These are phyloP conservation scores for Mythimna pallens DNA, from an alignment of 2,888 invertebrate genomes.

Conservation along the genomic window DNA sequence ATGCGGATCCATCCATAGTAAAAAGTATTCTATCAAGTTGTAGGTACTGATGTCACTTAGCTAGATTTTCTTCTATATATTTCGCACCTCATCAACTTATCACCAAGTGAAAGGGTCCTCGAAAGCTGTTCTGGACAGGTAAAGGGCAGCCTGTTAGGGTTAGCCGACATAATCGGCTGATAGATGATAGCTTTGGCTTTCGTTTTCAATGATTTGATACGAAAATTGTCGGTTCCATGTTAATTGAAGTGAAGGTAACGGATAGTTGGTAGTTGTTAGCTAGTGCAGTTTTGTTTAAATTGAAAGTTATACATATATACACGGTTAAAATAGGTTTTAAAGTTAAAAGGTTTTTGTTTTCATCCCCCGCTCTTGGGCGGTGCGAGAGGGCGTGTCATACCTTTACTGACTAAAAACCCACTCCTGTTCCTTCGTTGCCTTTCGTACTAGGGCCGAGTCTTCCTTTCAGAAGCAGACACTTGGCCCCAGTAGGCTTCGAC, in stretches of 20 bases:
- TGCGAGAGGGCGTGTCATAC: too few relatives aligned
- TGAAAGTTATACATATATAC: slow-evolving; percentile 16
- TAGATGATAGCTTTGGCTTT: slow-evolving; percentile 47
- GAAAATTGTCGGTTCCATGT: slow-evolving; percentile 35
- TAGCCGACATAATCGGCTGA: slow-evolving; percentile 41
- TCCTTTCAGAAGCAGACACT: too few relatives aligned
- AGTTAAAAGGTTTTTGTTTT: neutral
- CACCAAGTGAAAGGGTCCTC: slow-evolving; percentile 62
- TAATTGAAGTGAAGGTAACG: slow-evolving; percentile 13
- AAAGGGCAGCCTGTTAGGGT: slow-evolving; percentile 56
- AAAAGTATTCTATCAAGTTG: too few relatives aligned
- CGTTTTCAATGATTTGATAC: slow-evolving; percentile 47
- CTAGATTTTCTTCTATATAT: neutral
- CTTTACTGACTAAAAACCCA: too few relatives aligned
- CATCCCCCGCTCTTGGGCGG: too few relatives aligned
- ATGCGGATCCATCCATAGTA: too few relatives aligned
- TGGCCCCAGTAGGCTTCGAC: too few relatives aligned
- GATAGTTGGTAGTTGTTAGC: neutral
- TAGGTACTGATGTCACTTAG: neutral
- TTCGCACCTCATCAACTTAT: slow-evolving; percentile 59
- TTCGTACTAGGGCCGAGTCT: too few relatives aligned
- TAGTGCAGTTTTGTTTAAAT: neutral
- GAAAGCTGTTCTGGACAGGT: slow-evolving; percentile 53
- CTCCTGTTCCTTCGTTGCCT: too few relatives aligned
- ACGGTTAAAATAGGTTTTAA: neutral